These are phyloP conservation scores for Gymnosoma rotundatum DNA, from an alignment of 2,888 invertebrate species.

Conservation along the genomic window DNA sequence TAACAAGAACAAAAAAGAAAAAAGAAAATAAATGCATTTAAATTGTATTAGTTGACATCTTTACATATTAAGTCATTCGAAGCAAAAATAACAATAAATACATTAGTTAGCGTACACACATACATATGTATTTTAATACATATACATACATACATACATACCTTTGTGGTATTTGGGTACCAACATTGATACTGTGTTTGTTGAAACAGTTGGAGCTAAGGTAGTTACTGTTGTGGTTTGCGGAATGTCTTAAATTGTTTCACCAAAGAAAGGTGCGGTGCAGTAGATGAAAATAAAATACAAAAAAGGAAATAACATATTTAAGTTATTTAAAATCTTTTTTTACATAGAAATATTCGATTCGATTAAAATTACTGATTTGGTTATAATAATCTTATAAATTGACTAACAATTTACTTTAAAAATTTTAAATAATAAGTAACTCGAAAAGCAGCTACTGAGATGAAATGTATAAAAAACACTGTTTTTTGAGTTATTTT, in stretches of 20 bases:
- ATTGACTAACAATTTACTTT: no score
- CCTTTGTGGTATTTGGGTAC: constrained; percentile 81
- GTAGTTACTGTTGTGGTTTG: constrained; percentile 82
- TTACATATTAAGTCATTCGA: not conserved
- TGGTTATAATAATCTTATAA: no score
- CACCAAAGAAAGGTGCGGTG: constrained; percentile 1
- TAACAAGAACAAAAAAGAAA: not conserved
- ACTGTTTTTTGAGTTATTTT: no score
- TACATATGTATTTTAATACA: constrained; percentile 3
- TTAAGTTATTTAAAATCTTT: no score
- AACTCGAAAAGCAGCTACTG: no score
- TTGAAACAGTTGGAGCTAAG: constrained; percentile 80
- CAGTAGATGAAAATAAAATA: not conserved
- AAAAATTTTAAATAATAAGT: no score
- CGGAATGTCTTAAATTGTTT: constrained; percentile 78
- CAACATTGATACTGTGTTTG: constrained; percentile 80
- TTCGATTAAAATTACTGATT: no score
- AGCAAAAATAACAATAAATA: constrained; percentile 12
- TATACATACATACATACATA: constrained; percentile 71
- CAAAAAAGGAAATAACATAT: not conserved
- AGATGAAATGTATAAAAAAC: no score
- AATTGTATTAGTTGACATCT: constrained; percentile 45
- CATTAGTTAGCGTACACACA: not conserved
- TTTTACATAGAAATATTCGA: no score
- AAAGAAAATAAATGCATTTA: constrained; percentile 51